phyloP scores from a whole-genome alignment of 2,113 vertebrate species.

The Podocnemis expansa region DNA sequence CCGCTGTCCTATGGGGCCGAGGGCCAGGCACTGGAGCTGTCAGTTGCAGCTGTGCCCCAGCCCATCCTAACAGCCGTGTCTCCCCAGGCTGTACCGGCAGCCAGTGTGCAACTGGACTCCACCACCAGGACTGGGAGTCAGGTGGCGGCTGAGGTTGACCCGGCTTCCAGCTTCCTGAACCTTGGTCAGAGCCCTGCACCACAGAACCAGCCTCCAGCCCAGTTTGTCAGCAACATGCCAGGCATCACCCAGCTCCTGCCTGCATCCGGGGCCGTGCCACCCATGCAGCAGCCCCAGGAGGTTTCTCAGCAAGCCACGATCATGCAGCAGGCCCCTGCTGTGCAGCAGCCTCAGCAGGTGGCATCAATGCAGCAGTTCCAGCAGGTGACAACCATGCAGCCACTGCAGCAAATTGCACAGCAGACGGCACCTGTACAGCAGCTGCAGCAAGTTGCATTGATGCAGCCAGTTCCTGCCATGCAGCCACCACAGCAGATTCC shows the following conservation, averaged over 20 bases:
- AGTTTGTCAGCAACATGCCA: constrained; percentile 17
- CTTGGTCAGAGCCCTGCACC: constrained; percentile 17
- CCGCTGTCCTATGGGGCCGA: constrained; percentile 76
- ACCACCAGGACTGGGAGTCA: constrained; percentile 18
- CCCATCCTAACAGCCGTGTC: constrained; percentile 52
- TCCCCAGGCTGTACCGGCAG: constrained; percentile 10
- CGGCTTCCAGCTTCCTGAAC: constrained; percentile 14
- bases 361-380: neutral
- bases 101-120: constrained; percentile 23
- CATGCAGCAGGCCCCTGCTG: constrained; percentile 53
- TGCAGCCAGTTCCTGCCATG: neutral
- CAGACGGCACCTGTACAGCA: neutral
- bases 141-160: neutral
- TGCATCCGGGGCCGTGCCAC: neutral
- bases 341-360: constrained; percentile 49
- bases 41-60: constrained; percentile 46
- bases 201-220: constrained; percentile 19
- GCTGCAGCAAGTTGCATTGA: neutral
- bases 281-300: neutral
- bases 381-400: neutral
- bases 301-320: neutral
- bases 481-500: constrained; percentile 10
- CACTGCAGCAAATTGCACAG: neutral
- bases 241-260: neutral
- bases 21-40: constrained; percentile 60